A percentile compares a stretch with the other conserved stretches of the same genome.
Conservation (phyloP, 1,140 invertebrate genomes). For the Drosophila lini region DNA sequence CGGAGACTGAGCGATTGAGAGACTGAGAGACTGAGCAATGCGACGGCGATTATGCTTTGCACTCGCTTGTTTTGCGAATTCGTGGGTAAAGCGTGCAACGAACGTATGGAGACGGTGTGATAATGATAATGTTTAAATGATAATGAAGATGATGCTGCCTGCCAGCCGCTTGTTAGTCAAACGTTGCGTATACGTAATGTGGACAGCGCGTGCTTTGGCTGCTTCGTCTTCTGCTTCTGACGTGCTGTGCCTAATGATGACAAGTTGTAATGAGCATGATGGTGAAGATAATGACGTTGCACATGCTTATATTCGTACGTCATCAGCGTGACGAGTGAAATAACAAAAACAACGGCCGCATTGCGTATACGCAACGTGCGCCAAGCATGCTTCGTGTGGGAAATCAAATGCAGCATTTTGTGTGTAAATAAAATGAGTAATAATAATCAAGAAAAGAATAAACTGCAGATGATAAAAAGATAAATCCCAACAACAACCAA, state of each 20-base stretch:
- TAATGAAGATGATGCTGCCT: conserved; percentile 17
- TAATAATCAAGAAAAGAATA: neutral
- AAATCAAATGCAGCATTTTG: conserved; percentile 12
- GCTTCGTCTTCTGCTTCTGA: neutral
- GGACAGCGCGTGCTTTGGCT: conserved; percentile 43
- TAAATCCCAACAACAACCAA: conserved; percentile 35
- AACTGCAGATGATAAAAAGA: conserved; percentile 1
- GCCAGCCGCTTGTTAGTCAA: neutral
- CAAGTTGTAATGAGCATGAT: conserved; percentile 12
- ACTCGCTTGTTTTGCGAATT: conserved; percentile 43
- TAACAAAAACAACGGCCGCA: conserved; percentile 27
- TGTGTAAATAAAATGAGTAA: conserved; percentile 1
- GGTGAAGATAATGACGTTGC: conserved; percentile 25
- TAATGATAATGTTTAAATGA: conserved; percentile 16
- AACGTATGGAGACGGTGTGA: conserved; percentile 7
- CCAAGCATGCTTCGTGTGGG: conserved; percentile 12
- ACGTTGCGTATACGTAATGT: conserved; percentile 70
- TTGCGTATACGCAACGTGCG: conserved; percentile 58
- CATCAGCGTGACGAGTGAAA: conserved; percentile 20
- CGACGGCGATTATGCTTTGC: conserved; percentile 29
- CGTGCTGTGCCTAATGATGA: conserved; percentile 29
- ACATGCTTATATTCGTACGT: conserved; percentile 14
- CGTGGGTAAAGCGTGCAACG: conserved; percentile 50
- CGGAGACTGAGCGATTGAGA: conserved; percentile 43
- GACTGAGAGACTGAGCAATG: conserved; percentile 24